phyloP scores from a whole-genome alignment of 2,888 invertebrate species.

The Drosophila infuscata region DNA sequence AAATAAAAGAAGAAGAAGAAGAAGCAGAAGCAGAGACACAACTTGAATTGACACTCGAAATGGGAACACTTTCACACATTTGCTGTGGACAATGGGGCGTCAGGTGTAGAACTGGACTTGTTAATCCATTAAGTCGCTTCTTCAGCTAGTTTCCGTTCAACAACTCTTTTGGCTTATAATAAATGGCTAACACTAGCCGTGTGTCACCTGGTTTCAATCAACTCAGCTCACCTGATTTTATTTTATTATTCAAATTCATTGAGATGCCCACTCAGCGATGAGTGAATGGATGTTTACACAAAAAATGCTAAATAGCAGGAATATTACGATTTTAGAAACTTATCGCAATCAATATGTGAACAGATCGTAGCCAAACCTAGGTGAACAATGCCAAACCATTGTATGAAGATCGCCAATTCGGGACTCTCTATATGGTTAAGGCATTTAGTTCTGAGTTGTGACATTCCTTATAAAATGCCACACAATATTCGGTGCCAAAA shows the following conservation, averaged over 20 bases:
- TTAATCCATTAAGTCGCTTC: slow-evolving; percentile 40
- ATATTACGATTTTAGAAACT: slow-evolving; percentile 9
- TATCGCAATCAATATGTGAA: slow-evolving; percentile 1
- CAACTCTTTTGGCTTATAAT: slow-evolving; percentile 1
- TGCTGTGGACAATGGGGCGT: slow-evolving; percentile 31
- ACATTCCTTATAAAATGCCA: neutral
- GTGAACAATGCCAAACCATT: slow-evolving; percentile 30
- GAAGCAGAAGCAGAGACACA: slow-evolving; percentile 21
- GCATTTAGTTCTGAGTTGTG: neutral
- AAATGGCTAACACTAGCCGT: slow-evolving; percentile 18
- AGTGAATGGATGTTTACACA: slow-evolving; percentile 8
- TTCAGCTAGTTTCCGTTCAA: neutral
- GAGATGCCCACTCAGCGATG: neutral
- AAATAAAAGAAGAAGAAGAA: neutral
- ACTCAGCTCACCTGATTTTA: slow-evolving; percentile 25
- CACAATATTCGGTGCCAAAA: neutral
- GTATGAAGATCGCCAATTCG: slow-evolving; percentile 3
- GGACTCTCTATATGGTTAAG: neutral
- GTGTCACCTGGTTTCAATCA: slow-evolving; percentile 48
- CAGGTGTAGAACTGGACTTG: slow-evolving; percentile 25
- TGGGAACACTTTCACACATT: slow-evolving; percentile 80
- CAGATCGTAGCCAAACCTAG: neutral
- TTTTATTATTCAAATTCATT: slow-evolving; percentile 29
- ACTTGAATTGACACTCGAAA: slow-evolving; percentile 66
- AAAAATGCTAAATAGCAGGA: slow-evolving; percentile 1